Percentiles rank a stretch among this genome's conserved stretches.
These are phyloP conservation scores for Delia radicum DNA, from an alignment of 1,140 invertebrate species.

Conservation along the genomic window DNA sequence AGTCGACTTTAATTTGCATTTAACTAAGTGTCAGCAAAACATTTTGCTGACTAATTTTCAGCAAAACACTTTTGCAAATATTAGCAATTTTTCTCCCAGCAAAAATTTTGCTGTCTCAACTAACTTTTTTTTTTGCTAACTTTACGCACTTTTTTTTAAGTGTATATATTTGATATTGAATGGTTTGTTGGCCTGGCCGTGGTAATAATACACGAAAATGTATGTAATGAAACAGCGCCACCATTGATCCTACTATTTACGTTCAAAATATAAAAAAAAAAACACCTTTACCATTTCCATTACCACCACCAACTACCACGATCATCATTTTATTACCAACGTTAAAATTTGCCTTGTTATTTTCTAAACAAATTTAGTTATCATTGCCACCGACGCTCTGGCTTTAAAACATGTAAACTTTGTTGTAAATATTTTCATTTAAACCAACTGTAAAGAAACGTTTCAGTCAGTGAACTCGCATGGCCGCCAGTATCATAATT, in stretches of 20 bases:
- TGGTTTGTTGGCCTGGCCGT: neutral
- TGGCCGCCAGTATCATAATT: neutral
- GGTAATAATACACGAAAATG: neutral
- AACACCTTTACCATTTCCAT: neutral
- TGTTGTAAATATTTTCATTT: neutral
- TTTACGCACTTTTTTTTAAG: neutral
- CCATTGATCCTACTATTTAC: neutral
- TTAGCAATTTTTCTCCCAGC: too few relatives aligned
- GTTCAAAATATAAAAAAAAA: too few relatives aligned
- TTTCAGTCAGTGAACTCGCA: neutral
- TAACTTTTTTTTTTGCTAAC: too few relatives aligned
- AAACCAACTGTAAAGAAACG: neutral
- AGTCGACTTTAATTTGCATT: too few relatives aligned
- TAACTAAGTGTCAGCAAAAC: too few relatives aligned
- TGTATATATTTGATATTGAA: neutral
- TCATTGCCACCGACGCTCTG: constrained; percentile 7
- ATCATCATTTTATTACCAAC: neutral
- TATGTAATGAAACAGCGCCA: neutral
- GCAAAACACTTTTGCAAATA: too few relatives aligned
- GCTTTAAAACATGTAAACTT: neutral
- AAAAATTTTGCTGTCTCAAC: too few relatives aligned
- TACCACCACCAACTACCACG: neutral
- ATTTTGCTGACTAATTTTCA: too few relatives aligned
- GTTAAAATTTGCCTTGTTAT: neutral
- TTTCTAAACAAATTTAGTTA: neutral